A percentile compares a stretch with the other conserved stretches of the same genome.
These are phyloP conservation scores for Bufo gargarizans DNA, from an alignment of 2,113 vertebrate genomes.

Conservation along the genomic window DNA sequence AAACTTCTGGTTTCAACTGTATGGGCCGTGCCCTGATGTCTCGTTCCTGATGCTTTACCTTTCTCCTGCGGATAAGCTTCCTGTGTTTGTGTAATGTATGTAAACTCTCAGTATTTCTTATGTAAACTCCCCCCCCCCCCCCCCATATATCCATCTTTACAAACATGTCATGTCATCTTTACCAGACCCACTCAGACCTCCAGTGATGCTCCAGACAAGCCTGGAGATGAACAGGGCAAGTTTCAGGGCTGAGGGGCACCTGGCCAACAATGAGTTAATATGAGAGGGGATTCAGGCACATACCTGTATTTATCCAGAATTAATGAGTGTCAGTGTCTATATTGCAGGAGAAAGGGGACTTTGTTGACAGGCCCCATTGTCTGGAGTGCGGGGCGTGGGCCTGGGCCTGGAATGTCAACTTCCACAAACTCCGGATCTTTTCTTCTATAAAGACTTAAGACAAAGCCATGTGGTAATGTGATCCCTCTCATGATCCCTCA, in stretches of 20 bases:
- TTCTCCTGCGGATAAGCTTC: no score
- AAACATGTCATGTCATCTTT: no score
- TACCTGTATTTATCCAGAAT: conserved; percentile 3
- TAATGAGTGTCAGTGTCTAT: background rate
- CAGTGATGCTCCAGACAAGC: background rate
- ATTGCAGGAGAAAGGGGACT: background rate
- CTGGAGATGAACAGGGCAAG: background rate
- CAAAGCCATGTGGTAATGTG: no score
- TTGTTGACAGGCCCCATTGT: conserved; percentile 38
- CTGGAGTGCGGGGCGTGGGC: conserved; percentile 27
- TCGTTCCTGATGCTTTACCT: no score
- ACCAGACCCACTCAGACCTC: background rate
- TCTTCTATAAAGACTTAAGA: background rate
- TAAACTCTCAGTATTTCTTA: no score
- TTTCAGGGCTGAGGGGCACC: background rate
- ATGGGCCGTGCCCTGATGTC: no score
- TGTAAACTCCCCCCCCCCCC: no score
- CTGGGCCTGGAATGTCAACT: conserved; percentile 45
- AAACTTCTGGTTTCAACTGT: no score
- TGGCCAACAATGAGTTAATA: conserved; percentile 3
- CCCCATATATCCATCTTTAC: no score
- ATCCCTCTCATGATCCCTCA: background rate
- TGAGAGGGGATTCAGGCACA: background rate
- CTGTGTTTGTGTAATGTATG: no score
- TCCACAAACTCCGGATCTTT: no score